phyloP scores from a whole-genome alignment of 2,113 vertebrate species.

The Leuciscus idus region DNA sequence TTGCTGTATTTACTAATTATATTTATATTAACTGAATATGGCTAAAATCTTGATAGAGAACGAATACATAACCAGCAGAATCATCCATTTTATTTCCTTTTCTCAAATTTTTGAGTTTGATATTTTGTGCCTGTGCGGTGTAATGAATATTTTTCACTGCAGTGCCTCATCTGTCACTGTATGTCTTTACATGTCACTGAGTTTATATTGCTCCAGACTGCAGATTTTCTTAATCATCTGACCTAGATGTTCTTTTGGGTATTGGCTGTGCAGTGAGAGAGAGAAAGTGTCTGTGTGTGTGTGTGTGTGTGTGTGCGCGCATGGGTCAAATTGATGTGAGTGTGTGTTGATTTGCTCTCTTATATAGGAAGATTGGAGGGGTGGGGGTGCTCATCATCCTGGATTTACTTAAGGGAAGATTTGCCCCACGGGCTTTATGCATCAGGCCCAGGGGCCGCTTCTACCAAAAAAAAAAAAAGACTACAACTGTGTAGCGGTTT shows the following conservation, averaged over 20 bases:
- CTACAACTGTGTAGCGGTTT: slow-evolving; percentile 73
- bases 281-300: slow-evolving; percentile 25
- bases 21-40: not conserved
- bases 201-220: slow-evolving; percentile 1
- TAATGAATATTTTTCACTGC: not conserved
- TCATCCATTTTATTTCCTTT: no score
- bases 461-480: slow-evolving; percentile 65
- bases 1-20: not conserved
- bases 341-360: slow-evolving; percentile 31
- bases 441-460: slow-evolving; percentile 73
- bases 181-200: not conserved
- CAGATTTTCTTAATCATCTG: slow-evolving; percentile 76
- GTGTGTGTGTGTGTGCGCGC: slow-evolving; percentile 50
- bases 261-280: slow-evolving; percentile 69
- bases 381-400: slow-evolving; percentile 70
- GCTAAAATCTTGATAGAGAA: not conserved
- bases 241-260: slow-evolving; percentile 88
- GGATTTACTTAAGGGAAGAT: slow-evolving; percentile 80
- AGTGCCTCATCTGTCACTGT: not conserved
- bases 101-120: not conserved
- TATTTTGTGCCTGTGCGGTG: not conserved
- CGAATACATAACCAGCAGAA: no score
- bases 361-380: slow-evolving; percentile 38
- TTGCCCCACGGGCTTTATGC: slow-evolving; percentile 75
- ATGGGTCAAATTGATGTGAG: slow-evolving; percentile 70